Conservation (phyloP, 1,140 invertebrate species). For the Episyrphus balteatus region DNA sequence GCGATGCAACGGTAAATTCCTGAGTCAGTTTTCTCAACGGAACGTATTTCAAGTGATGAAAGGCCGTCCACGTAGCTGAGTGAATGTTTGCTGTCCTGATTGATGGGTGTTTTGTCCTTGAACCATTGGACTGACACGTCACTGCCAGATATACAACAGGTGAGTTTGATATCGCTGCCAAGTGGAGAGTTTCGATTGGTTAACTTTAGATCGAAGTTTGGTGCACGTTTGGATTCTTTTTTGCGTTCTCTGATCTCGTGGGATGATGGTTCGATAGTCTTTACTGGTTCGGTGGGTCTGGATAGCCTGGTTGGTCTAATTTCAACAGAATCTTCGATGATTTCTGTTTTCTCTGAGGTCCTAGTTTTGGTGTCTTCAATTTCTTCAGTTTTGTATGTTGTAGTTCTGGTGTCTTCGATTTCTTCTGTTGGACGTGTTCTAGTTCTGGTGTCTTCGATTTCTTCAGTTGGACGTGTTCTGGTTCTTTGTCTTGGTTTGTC, state of each 20-base stretch:
- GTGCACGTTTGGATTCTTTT: constrained; percentile 49
- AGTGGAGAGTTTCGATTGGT: constrained; percentile 63
- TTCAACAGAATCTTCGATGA: neutral
- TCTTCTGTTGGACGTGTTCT: neutral
- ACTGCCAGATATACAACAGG: constrained; percentile 71
- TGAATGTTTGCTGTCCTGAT: constrained; percentile 24
- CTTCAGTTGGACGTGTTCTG: too few species aligned
- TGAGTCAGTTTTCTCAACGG: constrained; percentile 24
- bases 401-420: too few species aligned
- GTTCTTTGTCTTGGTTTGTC: too few species aligned
- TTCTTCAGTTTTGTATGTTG: too few species aligned
- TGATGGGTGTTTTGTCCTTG: constrained; percentile 51
- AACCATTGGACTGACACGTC: constrained; percentile 73
- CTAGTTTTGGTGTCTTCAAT: too few species aligned
- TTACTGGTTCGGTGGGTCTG: neutral
- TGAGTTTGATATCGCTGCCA: constrained; percentile 64
- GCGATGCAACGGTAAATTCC: constrained; percentile 33
- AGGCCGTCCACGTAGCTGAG: constrained; percentile 45
- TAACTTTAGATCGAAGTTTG: constrained; percentile 66
- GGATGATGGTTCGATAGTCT: neutral
- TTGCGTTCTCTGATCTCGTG: constrained; percentile 5
- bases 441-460: too few species aligned
- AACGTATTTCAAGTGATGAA: constrained; percentile 47
- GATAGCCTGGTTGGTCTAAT: neutral
- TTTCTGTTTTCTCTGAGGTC: neutral